These are phyloP conservation scores for Hozukius guyotensis DNA, from an alignment of 2,797 vertebrate genomes.

Conservation along the genomic window DNA sequence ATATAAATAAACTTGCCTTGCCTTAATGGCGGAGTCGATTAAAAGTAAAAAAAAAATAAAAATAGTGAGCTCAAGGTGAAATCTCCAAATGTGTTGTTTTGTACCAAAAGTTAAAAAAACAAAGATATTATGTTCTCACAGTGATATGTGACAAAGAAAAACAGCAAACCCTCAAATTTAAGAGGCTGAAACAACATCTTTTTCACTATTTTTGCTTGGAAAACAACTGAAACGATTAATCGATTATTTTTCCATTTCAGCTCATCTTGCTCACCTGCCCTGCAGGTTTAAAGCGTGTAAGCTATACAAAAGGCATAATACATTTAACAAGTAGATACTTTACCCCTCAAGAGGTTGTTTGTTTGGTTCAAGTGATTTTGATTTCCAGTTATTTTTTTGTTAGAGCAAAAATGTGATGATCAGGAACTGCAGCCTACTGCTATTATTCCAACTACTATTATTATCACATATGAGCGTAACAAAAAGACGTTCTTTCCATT, in stretches of 20 bases:
- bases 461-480: not conserved
- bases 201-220: not conserved
- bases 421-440: not conserved
- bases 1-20: not conserved
- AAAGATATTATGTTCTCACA: not conserved
- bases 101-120: not conserved
- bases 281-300: not conserved
- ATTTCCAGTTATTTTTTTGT: not conserved
- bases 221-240: not conserved
- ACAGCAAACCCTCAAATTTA: not conserved
- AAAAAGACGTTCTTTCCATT: conserved; percentile 29
- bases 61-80: not conserved
- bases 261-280: not conserved
- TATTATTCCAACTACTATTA: not conserved
- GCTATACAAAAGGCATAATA: not conserved
- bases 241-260: not conserved
- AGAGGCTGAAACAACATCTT: not conserved
- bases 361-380: not conserved
- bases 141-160: not conserved
- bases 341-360: not conserved
- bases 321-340: not conserved
- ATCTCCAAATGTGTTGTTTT: not conserved
- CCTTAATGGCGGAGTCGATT: no score
- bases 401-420: not conserved
- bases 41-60: not conserved